Base-by-base conservation (phyloP, 2,113 vertebrate genomes). In the Erythrocercus mccallii region DNA sequence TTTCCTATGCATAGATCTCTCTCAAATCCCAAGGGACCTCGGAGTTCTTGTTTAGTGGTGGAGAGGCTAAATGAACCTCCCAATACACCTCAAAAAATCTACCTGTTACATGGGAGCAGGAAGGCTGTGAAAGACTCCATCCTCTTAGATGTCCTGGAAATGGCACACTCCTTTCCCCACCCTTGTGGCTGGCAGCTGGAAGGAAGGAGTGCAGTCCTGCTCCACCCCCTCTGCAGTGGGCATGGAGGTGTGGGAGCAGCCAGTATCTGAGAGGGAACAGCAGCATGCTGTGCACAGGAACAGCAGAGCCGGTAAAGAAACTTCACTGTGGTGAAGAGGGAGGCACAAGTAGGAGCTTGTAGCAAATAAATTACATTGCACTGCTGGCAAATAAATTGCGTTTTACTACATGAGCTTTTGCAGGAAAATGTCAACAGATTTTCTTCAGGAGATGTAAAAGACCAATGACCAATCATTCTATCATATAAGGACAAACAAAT, bases 31-130 rank as follows among this genome's bases (percentile, higher is more conserved):
- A 61, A 20, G 31, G 21, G 45, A 86, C 16, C 15, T 70, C 8
- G 12, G 64, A 66, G 12, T 40, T 15, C 9, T 8, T 0, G 0
- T n/a, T 86, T 20, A 57, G 37, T 65, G 76, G 33, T 35, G 33
- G 50, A 91, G 42, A 84, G 20, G 15, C n/a, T 77, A 33, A 42
- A 21, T 57, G 31, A 74, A 47, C 17, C 33, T 84, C 28, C 16
- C 21, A 33, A 4, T 44, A 50, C 5, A 50, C 21, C 30, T 58
- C 42, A 70, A 35, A 81, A 42, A 72, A 70, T 23, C n/a, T 45
- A 5, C 40, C 15, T 95, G 54, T 57, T 90, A 22, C 22, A 11
- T 66, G 42, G 30, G 42, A 71, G 38, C n/a, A n/a, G 47, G 42
- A 87, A 66, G 40, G 37, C 56, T 78, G 11, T 45, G 65, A 79